A percentile compares a stretch with the other conserved stretches of the same genome.
phyloP scores from a whole-genome alignment of 2,113 vertebrate species.

The Desmodus rotundus region DNA sequence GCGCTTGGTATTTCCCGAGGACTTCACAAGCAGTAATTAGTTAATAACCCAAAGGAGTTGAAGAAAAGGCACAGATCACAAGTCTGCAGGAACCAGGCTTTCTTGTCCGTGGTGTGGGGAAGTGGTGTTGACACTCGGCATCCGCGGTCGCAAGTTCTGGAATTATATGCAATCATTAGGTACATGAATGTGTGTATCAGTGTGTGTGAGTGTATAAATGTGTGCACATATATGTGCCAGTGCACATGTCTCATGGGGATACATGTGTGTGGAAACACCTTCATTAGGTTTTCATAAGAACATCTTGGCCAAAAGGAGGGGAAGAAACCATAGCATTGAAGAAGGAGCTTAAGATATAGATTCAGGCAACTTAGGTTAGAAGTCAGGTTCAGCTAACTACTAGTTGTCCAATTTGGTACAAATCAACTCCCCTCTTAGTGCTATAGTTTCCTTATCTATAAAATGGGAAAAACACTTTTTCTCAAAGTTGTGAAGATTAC shows the following conservation, averaged over 20 bases:
- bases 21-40: constrained; percentile 45
- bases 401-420: not conserved
- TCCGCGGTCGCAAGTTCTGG: not conserved
- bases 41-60: not conserved
- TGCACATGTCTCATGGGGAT: not conserved
- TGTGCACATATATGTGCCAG: not conserved
- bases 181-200: too few species aligned
- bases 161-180: not conserved
- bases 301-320: not conserved
- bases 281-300: not conserved
- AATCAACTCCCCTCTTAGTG: not conserved
- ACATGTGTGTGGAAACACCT: not conserved
- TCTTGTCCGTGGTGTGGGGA: not conserved
- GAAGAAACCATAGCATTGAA: not conserved
- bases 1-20: constrained; percentile 27
- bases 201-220: not conserved
- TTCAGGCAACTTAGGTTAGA: not conserved
- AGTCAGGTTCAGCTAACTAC: not conserved
- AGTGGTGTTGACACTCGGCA: not conserved
- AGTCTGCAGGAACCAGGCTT: not conserved
- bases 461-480: not conserved
- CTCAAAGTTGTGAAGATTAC: not conserved
- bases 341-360: not conserved
- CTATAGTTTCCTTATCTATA: not conserved
- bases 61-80: not conserved